Evolutionary conservation across 2,113 vertebrate species (phyloP), one percentile per base, ranked within the genome.

Genomic region (Silurus asotus): DNA sequence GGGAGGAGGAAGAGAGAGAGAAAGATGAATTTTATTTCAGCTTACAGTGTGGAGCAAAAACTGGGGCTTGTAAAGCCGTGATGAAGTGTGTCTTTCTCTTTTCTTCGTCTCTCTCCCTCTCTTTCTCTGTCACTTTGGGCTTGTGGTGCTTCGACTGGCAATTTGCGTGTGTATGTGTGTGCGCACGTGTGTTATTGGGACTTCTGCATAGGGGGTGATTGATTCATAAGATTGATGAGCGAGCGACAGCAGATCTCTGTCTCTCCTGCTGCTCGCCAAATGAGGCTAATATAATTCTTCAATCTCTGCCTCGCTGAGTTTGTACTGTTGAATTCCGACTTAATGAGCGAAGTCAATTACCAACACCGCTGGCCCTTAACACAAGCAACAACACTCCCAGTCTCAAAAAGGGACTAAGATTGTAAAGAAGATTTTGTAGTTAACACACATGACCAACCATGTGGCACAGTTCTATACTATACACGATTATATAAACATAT

Each of bases 261-360:
- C 28, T 49, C 51, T 75, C 58, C 80, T 83, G 69, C 77, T 77
- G 86, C 49, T 77, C 61, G 14, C 49, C 55, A 65, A 64, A 78
- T 58, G 62, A 72, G 64, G 81, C 49, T 84, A 84, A 84, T 65
- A 49, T 84, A 78, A 77, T 84, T 74, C 74, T 55, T 72, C 72
- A 76, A 45, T 51, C 70, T 84, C 7, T 48, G 25, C 74, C 72
- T 84, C 17, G 19, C 72, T 84, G 59, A 17, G 74, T 78, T 56
- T 56, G 49, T 37, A 37, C 83, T 67, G 28, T 61, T 79, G 75
- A 85, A 67, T 59, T 85, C 61, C 84, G 28, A 10, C 58, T 79
- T 85, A 79, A 85, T 78, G 84, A 85, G 75, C 75, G 28, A 64
- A 53, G 83, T 84, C 75, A 80, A 80, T 80, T 85, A 79, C 62